Conservation (phyloP, 2,797 vertebrate genomes). For the Typhlichthys subterraneus region DNA sequence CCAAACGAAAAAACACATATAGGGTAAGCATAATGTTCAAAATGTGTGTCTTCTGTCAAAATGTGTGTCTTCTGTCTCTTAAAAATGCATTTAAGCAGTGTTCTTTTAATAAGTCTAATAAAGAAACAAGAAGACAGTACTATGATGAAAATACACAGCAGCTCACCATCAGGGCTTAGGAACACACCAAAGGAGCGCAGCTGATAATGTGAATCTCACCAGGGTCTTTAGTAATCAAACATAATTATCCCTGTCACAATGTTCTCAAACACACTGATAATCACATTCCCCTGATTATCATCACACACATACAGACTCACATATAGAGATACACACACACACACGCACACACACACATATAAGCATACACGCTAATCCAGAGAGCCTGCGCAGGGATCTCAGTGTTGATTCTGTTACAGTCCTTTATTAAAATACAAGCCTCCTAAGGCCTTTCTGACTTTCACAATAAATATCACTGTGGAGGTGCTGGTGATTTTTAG, state of each 20-base stretch:
- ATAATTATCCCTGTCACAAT: constrained; percentile 70
- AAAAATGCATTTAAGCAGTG: too few species aligned
- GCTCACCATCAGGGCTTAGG: constrained; percentile 41
- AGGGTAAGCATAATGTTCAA: too few species aligned
- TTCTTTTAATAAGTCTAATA: too few species aligned
- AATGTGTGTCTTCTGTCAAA: too few species aligned
- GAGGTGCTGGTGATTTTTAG: too few species aligned
- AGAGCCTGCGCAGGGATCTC: constrained; percentile 37
- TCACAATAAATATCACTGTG: constrained; percentile 29
- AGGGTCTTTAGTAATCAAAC: constrained; percentile 69
- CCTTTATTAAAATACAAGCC: constrained; percentile 40
- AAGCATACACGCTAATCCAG: constrained; percentile 32
- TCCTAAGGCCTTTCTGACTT: constrained; percentile 33
- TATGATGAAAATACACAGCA: constrained; percentile 44
- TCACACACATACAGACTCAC: not conserved
- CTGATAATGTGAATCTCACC: constrained; percentile 56
- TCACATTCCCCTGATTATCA: constrained; percentile 34
- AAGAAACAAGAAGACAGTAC: not conserved
- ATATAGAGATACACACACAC: not conserved
- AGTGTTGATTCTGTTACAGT: constrained; percentile 49
- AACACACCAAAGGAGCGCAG: constrained; percentile 51
- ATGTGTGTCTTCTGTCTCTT: too few species aligned
- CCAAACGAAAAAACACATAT: too few species aligned
- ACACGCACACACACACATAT: constrained; percentile 2
- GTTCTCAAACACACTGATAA: constrained; percentile 64